These are phyloP conservation scores for Entomobrya multifasciata DNA, from an alignment of 2,888 invertebrate species.

Conservation along the genomic window DNA sequence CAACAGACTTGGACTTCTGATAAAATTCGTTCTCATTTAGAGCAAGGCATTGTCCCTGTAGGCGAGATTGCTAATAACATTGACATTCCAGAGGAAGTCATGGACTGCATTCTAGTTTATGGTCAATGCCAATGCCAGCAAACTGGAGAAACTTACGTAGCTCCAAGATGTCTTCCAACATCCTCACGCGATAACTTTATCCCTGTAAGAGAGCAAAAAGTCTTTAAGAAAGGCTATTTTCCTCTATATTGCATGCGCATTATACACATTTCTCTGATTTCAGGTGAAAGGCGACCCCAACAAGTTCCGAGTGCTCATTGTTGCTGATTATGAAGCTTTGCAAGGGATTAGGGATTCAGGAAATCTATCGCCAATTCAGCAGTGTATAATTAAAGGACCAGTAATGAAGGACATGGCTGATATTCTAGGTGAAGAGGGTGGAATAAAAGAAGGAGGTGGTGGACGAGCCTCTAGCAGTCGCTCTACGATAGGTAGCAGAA, in stretches of 20 bases:
- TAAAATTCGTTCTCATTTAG: constrained; percentile 83
- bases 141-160: constrained; percentile 83
- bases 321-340: constrained; percentile 67
- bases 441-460: background rate
- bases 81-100: constrained; percentile 84
- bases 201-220: constrained; percentile 41
- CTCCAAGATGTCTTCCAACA: constrained; percentile 84
- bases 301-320: constrained; percentile 70
- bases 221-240: too few species aligned
- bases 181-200: constrained; percentile 80
- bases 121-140: constrained; percentile 84
- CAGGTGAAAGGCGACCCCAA: constrained; percentile 55
- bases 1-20: constrained; percentile 84
- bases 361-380: constrained; percentile 47
- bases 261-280: background rate
- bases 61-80: constrained; percentile 83
- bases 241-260: too few species aligned
- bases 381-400: constrained; percentile 60
- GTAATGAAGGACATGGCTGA: constrained; percentile 67
- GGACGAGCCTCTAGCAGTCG: background rate
- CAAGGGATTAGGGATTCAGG: constrained; percentile 55
- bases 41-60: constrained; percentile 84
- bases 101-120: constrained; percentile 84
- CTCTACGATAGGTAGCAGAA: constrained; percentile 23
- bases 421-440: constrained; percentile 52